Percentiles rank a stretch among this genome's conserved stretches.
phyloP scores from a whole-genome alignment of 1,140 invertebrate genomes.

The Cydia strobilella region DNA sequence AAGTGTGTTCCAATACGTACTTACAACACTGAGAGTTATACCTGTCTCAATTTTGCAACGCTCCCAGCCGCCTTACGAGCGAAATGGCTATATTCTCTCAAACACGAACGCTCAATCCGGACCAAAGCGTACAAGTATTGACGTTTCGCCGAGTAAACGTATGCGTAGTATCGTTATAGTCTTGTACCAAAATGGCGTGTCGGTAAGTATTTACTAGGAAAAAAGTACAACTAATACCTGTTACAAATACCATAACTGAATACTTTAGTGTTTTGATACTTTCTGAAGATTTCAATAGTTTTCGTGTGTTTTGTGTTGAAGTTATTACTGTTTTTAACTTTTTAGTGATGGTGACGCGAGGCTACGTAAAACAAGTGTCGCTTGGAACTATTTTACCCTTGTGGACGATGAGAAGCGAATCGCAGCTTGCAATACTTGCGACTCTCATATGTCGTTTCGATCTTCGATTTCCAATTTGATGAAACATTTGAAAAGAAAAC shows the following conservation, averaged over 20 bases:
- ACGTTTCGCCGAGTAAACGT: neutral
- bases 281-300: neutral
- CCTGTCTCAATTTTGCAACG: neutral
- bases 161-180: neutral
- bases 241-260: conserved; percentile 15
- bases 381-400: conserved; percentile 37
- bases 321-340: neutral
- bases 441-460: conserved; percentile 28
- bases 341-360: conserved; percentile 3
- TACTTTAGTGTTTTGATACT: conserved; percentile 18
- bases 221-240: conserved; percentile 20
- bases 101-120: neutral
- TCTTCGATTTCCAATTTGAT: conserved; percentile 37
- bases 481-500: conserved; percentile 37
- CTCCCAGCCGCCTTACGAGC: neutral
- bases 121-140: conserved; percentile 14
- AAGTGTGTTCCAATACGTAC: neutral
- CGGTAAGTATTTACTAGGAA: conserved; percentile 29
- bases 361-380: conserved; percentile 15
- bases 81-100: neutral
- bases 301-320: conserved; percentile 5
- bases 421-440: conserved; percentile 36
- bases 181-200: conserved; percentile 6
- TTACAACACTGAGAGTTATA: neutral
- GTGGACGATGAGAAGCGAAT: conserved; percentile 26